Percentiles rank a stretch among this genome's conserved stretches.
Conservation (phyloP, 2,113 vertebrate genomes). For the Paramormyrops kingsleyae region DNA sequence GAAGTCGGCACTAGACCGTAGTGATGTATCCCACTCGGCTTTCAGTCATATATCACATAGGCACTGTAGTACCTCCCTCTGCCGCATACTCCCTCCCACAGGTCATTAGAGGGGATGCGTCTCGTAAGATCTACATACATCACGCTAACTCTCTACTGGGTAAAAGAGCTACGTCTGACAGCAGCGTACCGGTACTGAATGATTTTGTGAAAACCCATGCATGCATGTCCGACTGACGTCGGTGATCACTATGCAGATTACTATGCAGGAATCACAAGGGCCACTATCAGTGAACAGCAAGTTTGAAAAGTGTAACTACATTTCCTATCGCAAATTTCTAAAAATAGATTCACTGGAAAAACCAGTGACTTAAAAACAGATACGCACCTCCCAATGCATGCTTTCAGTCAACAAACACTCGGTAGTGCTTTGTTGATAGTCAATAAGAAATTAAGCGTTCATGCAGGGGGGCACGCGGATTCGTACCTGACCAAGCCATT, state of each 20-base stretch:
- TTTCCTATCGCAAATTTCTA: not conserved
- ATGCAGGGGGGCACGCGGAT: not conserved
- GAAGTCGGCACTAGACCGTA: not conserved
- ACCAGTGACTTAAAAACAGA: not conserved
- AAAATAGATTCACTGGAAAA: not conserved
- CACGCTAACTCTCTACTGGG: not conserved
- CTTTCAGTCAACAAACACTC: slow-evolving; percentile 4
- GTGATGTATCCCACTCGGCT: not conserved
- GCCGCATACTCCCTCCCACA: not conserved
- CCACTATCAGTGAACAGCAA: no score
- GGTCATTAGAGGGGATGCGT: not conserved
- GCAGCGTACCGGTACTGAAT: not conserved
- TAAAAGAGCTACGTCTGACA: not conserved
- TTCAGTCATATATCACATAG: not conserved
- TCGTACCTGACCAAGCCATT: not conserved
- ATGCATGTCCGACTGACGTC: not conserved
- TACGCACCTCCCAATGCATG: not conserved
- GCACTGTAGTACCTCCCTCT: not conserved
- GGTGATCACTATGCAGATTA: no score
- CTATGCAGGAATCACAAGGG: no score
- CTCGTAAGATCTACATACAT: not conserved
- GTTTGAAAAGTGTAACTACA: not conserved
- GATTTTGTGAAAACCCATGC: no score
- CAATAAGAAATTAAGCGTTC: not conserved
- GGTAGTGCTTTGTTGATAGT: not conserved